Evolutionary conservation across 2,888 invertebrate genomes (phyloP).

Genomic region (Drosophila bunnanda): DNA sequence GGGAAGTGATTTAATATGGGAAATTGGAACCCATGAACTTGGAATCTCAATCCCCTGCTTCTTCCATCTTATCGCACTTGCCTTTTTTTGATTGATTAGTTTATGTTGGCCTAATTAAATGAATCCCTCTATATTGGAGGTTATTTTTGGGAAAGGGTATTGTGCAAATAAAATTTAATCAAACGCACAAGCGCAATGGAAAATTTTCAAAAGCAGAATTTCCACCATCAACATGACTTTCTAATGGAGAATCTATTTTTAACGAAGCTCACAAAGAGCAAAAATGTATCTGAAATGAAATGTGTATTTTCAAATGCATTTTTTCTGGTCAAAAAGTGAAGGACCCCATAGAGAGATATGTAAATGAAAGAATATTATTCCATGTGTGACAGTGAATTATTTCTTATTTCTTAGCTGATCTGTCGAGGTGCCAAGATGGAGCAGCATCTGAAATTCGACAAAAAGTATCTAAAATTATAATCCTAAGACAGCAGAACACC

Average conservation of each 20-base stretch:
- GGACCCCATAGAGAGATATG: conserved; percentile 47
- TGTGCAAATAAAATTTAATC: conserved; percentile 23
- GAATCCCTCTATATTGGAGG: not conserved
- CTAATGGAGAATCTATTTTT: conserved; percentile 45
- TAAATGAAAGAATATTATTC: conserved; percentile 10
- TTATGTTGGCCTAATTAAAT: conserved; percentile 51
- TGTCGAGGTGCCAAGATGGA: conserved; percentile 15
- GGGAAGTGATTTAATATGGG: conserved; percentile 29
- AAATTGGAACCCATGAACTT: conserved; percentile 61
- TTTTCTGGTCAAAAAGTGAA: conserved; percentile 39
- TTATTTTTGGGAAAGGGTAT: conserved; percentile 5
- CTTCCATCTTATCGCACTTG: conserved; percentile 44
- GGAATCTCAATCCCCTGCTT: conserved; percentile 6
- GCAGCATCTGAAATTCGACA: conserved; percentile 7
- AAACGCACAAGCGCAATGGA: conserved; percentile 24
- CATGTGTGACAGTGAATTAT: conserved; percentile 26
- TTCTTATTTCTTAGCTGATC: conserved; percentile 16
- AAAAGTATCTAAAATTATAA: conserved; percentile 35
- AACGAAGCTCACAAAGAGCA: conserved; percentile 18
- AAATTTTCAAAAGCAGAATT: conserved; percentile 26
- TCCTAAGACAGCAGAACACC: conserved; percentile 19
- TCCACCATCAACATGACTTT: conserved; percentile 3
- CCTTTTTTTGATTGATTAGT: conserved; percentile 64
- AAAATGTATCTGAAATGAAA: conserved; percentile 31
- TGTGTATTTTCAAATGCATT: conserved; percentile 50